These are phyloP conservation scores for Caradrina clavipalpis DNA, from an alignment of 2,888 invertebrate genomes.

Conservation along the genomic window DNA sequence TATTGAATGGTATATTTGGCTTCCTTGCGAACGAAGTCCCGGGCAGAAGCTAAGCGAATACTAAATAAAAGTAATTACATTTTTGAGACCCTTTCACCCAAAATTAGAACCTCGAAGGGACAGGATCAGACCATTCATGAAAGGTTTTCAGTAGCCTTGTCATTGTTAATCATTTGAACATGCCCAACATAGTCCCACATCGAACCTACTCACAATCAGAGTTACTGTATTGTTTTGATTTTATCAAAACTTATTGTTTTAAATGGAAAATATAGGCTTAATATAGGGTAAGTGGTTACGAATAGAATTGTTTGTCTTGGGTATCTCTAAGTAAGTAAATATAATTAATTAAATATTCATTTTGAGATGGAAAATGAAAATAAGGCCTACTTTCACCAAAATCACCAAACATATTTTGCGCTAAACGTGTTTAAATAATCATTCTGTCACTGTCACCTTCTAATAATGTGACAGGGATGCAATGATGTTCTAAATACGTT, in stretches of 20 bases:
- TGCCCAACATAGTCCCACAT: not conserved
- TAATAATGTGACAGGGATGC: no score
- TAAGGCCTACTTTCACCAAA: no score
- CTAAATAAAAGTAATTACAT: constrained; percentile 16
- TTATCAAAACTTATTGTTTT: not conserved
- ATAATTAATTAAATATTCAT: not conserved
- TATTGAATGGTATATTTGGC: no score
- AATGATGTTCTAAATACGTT: no score
- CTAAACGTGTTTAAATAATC: no score
- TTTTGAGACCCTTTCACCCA: not conserved
- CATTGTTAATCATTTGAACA: constrained; percentile 6
- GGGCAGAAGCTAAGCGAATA: not conserved
- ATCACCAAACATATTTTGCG: no score
- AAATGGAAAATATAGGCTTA: no score
- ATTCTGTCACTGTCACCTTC: no score
- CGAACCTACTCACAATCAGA: constrained; percentile 7
- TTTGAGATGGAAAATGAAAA: not conserved
- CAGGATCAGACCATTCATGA: constrained; percentile 21
- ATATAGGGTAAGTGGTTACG: no score
- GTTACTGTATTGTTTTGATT: not conserved
- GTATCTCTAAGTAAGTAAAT: not conserved
- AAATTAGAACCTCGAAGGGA: constrained; percentile 6
- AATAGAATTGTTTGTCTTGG: no score
- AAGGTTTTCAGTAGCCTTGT: constrained; percentile 13
- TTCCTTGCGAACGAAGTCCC: no score